These are phyloP conservation scores for Apogon talboti DNA, from an alignment of 2,797 vertebrate genomes.

Conservation along the genomic window DNA sequence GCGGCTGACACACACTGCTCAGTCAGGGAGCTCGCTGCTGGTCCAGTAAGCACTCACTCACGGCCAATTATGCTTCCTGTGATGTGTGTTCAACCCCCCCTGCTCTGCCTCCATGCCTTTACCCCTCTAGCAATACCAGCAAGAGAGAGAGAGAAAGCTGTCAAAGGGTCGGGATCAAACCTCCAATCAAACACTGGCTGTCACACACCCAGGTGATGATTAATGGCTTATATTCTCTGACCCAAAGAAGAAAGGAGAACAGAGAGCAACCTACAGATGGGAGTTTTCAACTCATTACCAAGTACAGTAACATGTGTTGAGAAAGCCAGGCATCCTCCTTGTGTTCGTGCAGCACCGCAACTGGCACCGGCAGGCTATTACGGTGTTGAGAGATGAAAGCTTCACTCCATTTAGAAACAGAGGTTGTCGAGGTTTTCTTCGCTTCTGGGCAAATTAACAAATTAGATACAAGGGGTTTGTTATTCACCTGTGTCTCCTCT, in stretches of 20 bases:
- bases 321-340: conserved; percentile 60
- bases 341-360: conserved; percentile 42
- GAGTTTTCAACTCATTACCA: conserved; percentile 80
- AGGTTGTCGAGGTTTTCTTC: conserved; percentile 56
- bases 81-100: conserved; percentile 69
- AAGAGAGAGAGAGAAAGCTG: conserved; percentile 73
- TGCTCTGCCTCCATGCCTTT: conserved; percentile 50
- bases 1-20: conserved; percentile 71
- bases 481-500: conserved; percentile 64
- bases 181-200: conserved; percentile 77
- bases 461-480: conserved; percentile 60
- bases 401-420: conserved; percentile 39
- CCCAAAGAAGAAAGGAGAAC: conserved; percentile 76
- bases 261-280: conserved; percentile 73
- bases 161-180: conserved; percentile 77
- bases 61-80: conserved; percentile 77
- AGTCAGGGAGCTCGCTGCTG: conserved; percentile 73
- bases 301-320: conserved; percentile 76
- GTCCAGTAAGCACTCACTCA: conserved; percentile 80
- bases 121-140: conserved; percentile 66
- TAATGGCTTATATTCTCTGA: conserved; percentile 85
- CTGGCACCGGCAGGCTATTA: conserved; percentile 64
- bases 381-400: conserved; percentile 70
- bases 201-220: conserved; percentile 83
- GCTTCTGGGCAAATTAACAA: conserved; percentile 71